Percentiles rank a stretch among this genome's conserved stretches.
phyloP scores from a whole-genome alignment of 2,888 invertebrate genomes.

The Folsomia candida region DNA sequence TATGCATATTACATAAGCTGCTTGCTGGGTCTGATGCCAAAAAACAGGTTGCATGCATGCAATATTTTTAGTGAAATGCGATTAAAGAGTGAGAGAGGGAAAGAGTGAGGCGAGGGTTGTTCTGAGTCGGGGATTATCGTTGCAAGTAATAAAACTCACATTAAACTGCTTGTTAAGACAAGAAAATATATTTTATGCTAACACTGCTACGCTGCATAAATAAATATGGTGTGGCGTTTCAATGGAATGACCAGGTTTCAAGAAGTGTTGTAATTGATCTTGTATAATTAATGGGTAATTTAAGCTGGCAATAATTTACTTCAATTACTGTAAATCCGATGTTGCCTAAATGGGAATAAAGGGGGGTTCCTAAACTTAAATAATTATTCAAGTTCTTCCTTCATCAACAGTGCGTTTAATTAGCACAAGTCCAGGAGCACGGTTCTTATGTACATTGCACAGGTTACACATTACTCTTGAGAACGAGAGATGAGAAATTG shows the following conservation, averaged over 20 bases:
- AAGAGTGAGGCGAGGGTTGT: neutral
- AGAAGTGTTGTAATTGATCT: constrained; percentile 24
- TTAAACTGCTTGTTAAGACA: neutral
- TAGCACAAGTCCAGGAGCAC: too few relatives aligned
- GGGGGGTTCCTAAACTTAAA: too few relatives aligned
- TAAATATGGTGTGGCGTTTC: too few relatives aligned
- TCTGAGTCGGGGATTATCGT: neutral
- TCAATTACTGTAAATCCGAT: neutral
- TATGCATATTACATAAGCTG: neutral
- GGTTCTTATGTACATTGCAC: too few relatives aligned
- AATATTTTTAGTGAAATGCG: constrained; percentile 1
- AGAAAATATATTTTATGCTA: neutral
- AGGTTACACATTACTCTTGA: too few relatives aligned
- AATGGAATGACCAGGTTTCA: neutral
- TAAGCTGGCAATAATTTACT: constrained; percentile 15
- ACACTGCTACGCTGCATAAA: neutral
- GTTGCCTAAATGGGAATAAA: too few relatives aligned
- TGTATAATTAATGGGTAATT: constrained; percentile 32
- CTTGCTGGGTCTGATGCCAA: neutral
- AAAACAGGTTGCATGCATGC: neutral
- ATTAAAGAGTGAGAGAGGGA: neutral
- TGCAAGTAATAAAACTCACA: neutral
- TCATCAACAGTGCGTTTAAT: too few relatives aligned
- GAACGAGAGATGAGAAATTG: too few relatives aligned
- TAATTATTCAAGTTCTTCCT: too few relatives aligned